Evolutionary conservation across 1,140 invertebrate species (phyloP), one percentile per base, ranked within the genome.

Genomic region (Conus ventricosus): DNA sequence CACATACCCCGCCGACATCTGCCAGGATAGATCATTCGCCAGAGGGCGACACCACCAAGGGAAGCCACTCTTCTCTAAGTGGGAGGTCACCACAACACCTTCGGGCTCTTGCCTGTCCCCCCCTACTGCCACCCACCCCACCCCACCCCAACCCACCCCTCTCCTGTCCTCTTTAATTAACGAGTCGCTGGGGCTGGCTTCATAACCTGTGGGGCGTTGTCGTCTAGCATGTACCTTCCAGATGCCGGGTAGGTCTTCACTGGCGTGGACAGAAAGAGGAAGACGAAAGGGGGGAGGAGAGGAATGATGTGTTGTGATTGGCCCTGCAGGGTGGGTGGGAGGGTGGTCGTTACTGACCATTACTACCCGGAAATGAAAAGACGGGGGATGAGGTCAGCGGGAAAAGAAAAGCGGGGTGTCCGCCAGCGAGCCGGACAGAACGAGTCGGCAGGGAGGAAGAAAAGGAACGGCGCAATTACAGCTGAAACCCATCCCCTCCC

Each of bases 271-370:
- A 39, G 39, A 3, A 39, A 39, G 39, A 39, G 39, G 39, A 39
- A 23, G n/a, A n/a, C n/a, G n/a, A 25, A 25, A 0, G 57, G 57
- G 5, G 57, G 57, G 57, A 11, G 57, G 57, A 60, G 57, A 11
- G 57, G 57, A 15, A 4, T 60, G 39, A 3, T 39, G 39, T 39
- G 39, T 39, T 39, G 71, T 75, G 8, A n/a, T n/a, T n/a, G n/a
- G n/a, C n/a, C n/a, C n/a, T 25, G 76, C 23, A 39, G 23, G 76
- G 57, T 60, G 71, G 71, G 71, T 78, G 76, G 25, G 23, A 78
- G 76, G 27, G 76, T 78, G 76, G 76, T 78, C 76, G 76, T 78
- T 78, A 78, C 67, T 27, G 76, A 17, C 15, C 76, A 78, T 78
- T 78, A 4, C 76, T 78, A 27, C 76, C 7, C 76, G 76, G 76